Conservation (phyloP, 2,113 vertebrate genomes). For the Chiloscyllium plagiosum region DNA sequence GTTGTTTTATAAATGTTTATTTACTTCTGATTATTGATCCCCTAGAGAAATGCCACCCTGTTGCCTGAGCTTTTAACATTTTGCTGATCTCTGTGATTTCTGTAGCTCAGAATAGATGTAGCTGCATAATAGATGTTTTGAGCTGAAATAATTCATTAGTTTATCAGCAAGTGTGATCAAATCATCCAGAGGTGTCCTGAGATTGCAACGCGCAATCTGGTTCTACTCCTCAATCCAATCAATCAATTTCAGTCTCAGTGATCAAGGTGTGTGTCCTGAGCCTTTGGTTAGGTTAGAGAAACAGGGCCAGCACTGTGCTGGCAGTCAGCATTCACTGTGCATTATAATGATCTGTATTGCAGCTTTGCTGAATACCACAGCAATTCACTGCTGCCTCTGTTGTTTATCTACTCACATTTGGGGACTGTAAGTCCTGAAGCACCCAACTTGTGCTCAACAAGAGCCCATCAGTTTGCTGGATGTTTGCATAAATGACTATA, state of each 20-base stretch:
- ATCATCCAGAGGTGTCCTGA: background rate
- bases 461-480: background rate
- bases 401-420: background rate
- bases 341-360: background rate
- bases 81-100: background rate
- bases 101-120: background rate
- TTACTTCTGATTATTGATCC: background rate
- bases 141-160: background rate
- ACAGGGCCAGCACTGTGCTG: background rate
- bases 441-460: background rate
- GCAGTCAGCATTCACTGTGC: background rate
- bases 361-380: too few relatives aligned
- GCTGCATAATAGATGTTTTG: background rate
- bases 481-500: too few relatives aligned
- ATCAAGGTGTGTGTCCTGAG: background rate
- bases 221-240: background rate
- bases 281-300: background rate
- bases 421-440: background rate
- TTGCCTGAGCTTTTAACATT: background rate
- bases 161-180: background rate
- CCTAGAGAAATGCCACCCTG: background rate
- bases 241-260: background rate
- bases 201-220: background rate
- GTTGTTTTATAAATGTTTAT: background rate
- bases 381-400: background rate